Evolutionary conservation across 2,888 invertebrate genomes (phyloP).

Genomic region (Melanophora roralis): DNA sequence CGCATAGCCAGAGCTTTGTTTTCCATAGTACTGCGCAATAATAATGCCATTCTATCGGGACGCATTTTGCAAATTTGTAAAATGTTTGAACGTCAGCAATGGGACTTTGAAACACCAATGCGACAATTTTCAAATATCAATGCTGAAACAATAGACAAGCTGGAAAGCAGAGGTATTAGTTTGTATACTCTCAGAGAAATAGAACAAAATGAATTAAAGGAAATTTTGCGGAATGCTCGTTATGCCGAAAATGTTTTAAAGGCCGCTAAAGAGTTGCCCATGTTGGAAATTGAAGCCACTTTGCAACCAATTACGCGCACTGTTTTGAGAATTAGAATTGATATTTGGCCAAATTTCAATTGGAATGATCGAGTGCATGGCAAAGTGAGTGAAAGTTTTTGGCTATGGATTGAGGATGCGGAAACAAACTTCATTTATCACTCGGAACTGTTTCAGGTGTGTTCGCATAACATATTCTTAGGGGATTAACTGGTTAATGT

Average conservation of each 20-base stretch:
- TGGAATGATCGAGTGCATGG: constrained; percentile 96
- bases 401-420: constrained; percentile 99
- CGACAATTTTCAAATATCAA: constrained; percentile 89
- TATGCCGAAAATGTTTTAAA: constrained; percentile 87
- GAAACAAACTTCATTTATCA: constrained; percentile 96
- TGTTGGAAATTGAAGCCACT: constrained; percentile 87
- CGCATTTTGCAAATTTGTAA: constrained; percentile 91
- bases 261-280: constrained; percentile 91
- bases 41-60: constrained; percentile 92
- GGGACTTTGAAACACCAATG: constrained; percentile 92
- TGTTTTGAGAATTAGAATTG: constrained; percentile 88
- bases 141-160: constrained; percentile 87
- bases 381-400: constrained; percentile 92
- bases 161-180: constrained; percentile 86
- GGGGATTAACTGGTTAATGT: background rate
- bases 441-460: constrained; percentile 88
- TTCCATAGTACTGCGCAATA: constrained; percentile 92
- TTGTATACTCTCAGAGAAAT: constrained; percentile 90
- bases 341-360: constrained; percentile 85
- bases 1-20: constrained; percentile 95
- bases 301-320: constrained; percentile 98
- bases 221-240: constrained; percentile 84
- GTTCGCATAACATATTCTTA: background rate
- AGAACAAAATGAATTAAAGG: constrained; percentile 91
- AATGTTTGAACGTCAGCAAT: constrained; percentile 94